These are phyloP conservation scores for Lithophane leautieri DNA, from an alignment of 2,888 invertebrate genomes.

Conservation along the genomic window DNA sequence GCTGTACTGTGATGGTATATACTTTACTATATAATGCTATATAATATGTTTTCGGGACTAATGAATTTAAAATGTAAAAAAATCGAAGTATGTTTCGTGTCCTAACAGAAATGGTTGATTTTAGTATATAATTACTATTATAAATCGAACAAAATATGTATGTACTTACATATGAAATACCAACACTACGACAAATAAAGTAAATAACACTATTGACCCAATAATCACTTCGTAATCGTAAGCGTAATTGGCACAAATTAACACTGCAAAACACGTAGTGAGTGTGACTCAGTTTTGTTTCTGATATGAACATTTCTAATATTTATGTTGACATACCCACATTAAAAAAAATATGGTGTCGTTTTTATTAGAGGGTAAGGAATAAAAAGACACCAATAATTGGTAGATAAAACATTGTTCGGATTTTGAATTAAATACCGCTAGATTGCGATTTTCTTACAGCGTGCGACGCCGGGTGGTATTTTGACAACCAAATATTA, in stretches of 20 bases:
- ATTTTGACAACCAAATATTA: too few species aligned
- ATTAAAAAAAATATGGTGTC: too few species aligned
- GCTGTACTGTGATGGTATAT: too few species aligned
- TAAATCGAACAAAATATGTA: slow-evolving; percentile 1
- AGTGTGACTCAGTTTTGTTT: slow-evolving; percentile 12
- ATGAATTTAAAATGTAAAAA: slow-evolving; percentile 17
- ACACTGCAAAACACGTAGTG: slow-evolving; percentile 11
- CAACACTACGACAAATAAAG: too few species aligned
- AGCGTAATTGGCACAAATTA: slow-evolving; percentile 9
- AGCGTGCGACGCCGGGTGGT: too few species aligned
- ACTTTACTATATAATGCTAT: background rate
- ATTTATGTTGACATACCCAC: slow-evolving; percentile 4
- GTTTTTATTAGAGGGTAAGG: background rate
- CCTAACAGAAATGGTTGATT: slow-evolving; percentile 8
- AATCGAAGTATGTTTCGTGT: slow-evolving; percentile 9
- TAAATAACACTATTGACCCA: slow-evolving; percentile 8
- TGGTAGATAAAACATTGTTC: too few species aligned
- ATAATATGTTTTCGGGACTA: slow-evolving; percentile 16
- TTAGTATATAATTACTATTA: background rate
- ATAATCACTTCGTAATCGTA: slow-evolving; percentile 8
- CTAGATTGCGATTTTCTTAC: too few species aligned
- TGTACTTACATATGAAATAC: slow-evolving; percentile 11
- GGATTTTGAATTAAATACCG: too few species aligned
- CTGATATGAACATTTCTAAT: slow-evolving; percentile 5
- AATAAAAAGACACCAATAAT: background rate